phyloP scores from a whole-genome alignment of 2,113 vertebrate species.

The Bos indicus region DNA sequence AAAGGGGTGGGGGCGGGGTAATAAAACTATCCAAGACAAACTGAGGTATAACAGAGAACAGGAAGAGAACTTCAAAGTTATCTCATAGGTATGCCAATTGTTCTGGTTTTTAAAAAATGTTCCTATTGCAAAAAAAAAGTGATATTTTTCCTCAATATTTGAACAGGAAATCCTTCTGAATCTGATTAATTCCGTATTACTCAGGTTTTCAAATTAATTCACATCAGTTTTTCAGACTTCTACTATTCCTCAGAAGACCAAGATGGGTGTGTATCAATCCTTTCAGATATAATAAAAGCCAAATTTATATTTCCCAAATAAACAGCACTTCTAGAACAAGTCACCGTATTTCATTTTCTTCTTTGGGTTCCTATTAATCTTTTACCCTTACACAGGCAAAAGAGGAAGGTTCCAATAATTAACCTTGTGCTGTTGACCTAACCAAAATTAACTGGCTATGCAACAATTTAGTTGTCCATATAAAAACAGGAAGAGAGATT shows the following conservation, averaged over 20 bases:
- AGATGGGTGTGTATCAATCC: background rate
- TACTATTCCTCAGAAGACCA: constrained; percentile 23
- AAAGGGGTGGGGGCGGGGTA: background rate
- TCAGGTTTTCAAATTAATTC: constrained; percentile 13
- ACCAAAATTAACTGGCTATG: constrained; percentile 83
- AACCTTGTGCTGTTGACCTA: constrained; percentile 82
- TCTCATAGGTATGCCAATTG: background rate
- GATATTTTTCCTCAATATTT: background rate
- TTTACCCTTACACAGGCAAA: constrained; percentile 63
- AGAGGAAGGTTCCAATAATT: constrained; percentile 81
- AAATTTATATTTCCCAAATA: constrained; percentile 16
- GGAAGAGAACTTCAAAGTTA: background rate
- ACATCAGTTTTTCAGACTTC: background rate
- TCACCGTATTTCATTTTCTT: constrained; percentile 37
- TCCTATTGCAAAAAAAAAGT: background rate
- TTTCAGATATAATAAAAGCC: background rate
- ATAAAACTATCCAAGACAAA: background rate
- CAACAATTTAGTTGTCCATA: constrained; percentile 82
- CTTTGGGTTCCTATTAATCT: constrained; percentile 60
- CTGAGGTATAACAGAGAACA: background rate
- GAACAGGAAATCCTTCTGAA: background rate
- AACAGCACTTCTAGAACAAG: background rate
- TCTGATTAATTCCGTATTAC: background rate
- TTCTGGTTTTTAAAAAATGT: background rate
- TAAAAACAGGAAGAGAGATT: constrained; percentile 88